Conservation (phyloP, 2,113 vertebrate genomes). For the Sciurus niger region DNA sequence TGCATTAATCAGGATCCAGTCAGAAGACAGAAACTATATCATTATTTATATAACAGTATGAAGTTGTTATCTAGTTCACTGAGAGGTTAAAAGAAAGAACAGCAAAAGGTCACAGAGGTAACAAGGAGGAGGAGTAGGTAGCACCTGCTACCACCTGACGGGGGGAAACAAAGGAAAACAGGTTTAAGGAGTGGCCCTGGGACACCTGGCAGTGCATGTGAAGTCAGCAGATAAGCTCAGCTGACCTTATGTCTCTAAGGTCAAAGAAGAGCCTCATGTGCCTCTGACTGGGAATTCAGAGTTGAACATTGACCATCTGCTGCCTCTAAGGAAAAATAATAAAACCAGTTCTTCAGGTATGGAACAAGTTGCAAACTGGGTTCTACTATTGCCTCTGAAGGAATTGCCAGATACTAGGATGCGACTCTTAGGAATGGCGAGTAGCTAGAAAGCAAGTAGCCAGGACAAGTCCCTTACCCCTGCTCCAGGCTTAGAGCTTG, state of each 20-base stretch:
- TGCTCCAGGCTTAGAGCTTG: not conserved
- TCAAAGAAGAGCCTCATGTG: not conserved
- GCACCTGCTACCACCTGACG: not conserved
- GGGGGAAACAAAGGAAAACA: not conserved
- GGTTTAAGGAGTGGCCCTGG: not conserved
- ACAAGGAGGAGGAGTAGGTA: not conserved
- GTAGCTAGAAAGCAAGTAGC: not conserved
- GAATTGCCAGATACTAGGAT: not conserved
- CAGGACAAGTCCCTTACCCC: not conserved
- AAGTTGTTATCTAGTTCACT: not conserved
- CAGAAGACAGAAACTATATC: not conserved
- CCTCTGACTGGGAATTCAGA: not conserved
- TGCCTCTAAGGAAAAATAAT: not conserved
- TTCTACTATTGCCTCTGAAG: not conserved
- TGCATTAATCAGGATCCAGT: not conserved
- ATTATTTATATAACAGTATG: not conserved
- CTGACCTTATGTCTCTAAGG: not conserved
- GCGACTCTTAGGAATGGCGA: not conserved
- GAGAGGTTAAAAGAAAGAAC: not conserved
- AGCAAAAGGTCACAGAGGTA: not conserved
- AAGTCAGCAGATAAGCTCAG: too few species aligned
- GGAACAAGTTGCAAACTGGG: not conserved
- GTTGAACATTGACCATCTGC: fast-evolving
- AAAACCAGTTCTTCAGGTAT: not conserved
- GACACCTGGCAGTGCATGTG: not conserved